Percentiles rank a stretch among this genome's conserved stretches.
Evolutionary conservation across 2,113 vertebrate species (phyloP).

Genomic region (Megalops atlanticus): DNA sequence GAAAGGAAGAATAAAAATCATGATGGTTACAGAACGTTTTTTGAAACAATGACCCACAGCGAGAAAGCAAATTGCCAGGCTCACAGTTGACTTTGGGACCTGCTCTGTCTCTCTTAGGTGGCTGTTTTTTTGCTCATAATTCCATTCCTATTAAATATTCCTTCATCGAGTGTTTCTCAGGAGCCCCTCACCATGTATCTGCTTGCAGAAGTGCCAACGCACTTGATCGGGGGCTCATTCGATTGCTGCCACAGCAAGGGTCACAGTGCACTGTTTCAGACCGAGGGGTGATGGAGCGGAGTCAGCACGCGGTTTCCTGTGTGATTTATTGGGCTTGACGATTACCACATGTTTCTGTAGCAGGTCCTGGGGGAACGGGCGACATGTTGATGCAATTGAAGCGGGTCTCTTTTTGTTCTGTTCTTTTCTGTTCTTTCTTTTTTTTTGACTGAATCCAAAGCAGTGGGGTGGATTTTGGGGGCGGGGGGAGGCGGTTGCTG

Average conservation of each 20-base stretch:
- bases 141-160: too few species aligned
- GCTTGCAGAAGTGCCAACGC: background rate
- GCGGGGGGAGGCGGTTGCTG: background rate
- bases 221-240: background rate
- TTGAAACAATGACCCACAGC: background rate
- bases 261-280: background rate
- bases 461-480: background rate
- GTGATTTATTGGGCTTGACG: slow-evolving; percentile 5
- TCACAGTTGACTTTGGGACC: background rate
- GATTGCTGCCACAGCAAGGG: background rate
- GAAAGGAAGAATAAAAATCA: background rate
- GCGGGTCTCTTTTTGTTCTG: too few species aligned
- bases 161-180: too few species aligned
- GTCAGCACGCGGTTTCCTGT: background rate
- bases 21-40: background rate
- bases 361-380: background rate
- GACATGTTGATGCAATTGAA: slow-evolving; percentile 27
- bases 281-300: background rate
- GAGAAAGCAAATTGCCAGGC: background rate
- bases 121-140: too few species aligned
- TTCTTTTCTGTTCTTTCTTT: too few species aligned
- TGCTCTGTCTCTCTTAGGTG: background rate
- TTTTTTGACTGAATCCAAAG: background rate
- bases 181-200: background rate
- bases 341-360: slow-evolving; percentile 23